Evolutionary conservation across 2,888 invertebrate genomes (phyloP), one percentile per base, ranked within the genome.

Genomic region (Leptinotarsa haldemani): DNA sequence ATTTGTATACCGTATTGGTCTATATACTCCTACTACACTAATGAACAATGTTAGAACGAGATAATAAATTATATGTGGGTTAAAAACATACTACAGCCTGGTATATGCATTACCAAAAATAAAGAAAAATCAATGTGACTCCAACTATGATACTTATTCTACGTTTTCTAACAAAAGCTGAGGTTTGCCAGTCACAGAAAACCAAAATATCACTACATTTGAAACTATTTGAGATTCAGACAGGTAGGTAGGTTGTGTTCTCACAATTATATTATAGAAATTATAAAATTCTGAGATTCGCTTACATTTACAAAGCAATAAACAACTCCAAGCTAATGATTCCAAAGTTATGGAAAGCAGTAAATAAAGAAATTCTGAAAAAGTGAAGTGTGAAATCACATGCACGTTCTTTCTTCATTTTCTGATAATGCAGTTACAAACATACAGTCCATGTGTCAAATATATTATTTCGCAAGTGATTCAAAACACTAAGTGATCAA

Each of bases 331-430:
- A 72, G 75, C 75, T 67, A 63, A 72, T 67, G 70, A 72, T 75
- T 75, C 70, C 65, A 70, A 72, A 67, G 64, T 70, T 65, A 72
- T 70, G 69, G 71, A 70, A 74, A 75, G 75, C 75, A 72, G 69
- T 75, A 63, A 72, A 74, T 63, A 70, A 58, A 69, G 69, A 70
- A 40, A 72, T 65, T 53, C 63, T 69, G 64, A 56, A 70, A 69
- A 73, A 65, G 65, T 66, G 56, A 72, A 72, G 66, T 72, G 75
- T 75, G 75, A 75, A 74, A 75, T 75, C 75, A 70, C 75, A 75
- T 75, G 75, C 75, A 74, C 61, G 52, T 71, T 52, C 65, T 48
- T 30, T 46, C 71, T 74, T 52, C 61, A 61, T 61, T 61, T 61
- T 61, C 61, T 61, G 61, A 61, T 61, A 61, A 74, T 70, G 70